Evolutionary conservation across 2,888 invertebrate genomes (phyloP), one percentile per base, ranked within the genome.

Genomic region (Chelonus formosanus): DNA sequence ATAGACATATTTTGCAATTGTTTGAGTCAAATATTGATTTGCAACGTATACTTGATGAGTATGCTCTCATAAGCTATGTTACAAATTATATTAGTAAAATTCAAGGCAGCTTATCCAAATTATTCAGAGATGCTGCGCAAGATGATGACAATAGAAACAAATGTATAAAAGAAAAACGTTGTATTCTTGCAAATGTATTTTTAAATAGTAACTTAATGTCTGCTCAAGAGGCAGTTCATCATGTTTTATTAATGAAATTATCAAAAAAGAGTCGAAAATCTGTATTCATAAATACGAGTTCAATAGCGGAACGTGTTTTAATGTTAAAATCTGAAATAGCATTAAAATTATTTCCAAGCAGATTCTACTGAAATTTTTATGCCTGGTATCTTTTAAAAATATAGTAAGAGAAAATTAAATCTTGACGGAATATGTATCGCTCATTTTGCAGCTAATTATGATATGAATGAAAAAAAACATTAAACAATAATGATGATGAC

Each of bases 1-100:
- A 74, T 57, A 71, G 63, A 57, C 67, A 69, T 48, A 72, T 73
- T 36, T 54, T 74, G 54, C 54, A 73, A 47, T 67, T 75, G 57
- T 75, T 73, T 57, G 73, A 73, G 64, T 47, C 72, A 0, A 74
- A 75, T 67, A 72, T 72, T 3, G 74, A 74, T 65, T 48, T 70
- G 35, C 75, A 73, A 60, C 70, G 63, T 36, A 63, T 75, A 43
- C 35, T 74, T 5, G 70, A 74, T 50, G 69, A 70, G 48, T 74
- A 74, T 63, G 70, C 65, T 6, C 44, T 68, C 7, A 62, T 68
- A 6, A 64, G 59, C 35, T 75, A 75, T 62, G 53, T 73, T 31
- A 68, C 61, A 32, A 70, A 73, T 64, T 72, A 20, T 20, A 20
- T 20, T 20, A 20, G 20, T 20, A 20, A 20, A 20, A 20, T 20